Base-by-base conservation (phyloP, 2,888 invertebrate genomes). In the Glaucopsyche alexis region DNA sequence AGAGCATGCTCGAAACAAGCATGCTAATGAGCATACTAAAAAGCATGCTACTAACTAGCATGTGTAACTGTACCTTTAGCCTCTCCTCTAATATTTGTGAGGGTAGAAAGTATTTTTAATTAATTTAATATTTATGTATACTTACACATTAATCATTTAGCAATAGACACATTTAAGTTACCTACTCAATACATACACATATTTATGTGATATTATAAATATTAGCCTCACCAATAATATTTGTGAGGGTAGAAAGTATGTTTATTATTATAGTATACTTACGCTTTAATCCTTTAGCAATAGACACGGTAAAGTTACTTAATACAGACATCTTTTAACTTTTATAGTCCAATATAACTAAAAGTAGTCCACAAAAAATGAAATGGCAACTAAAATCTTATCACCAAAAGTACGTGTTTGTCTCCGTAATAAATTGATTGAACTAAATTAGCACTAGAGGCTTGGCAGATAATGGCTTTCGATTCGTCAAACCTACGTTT, bases 241-340 rank as follows among this genome's bases (percentile, higher is more conserved):
- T 60, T 19, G 42, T 16, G 16, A 67, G 19, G 66, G 67, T 9
- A 16, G 19, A 67, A 45, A 49, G n/a, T 50, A 11, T 40, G 47
- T 65, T 66, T 16, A 50, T 14, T n/a, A 71, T 67, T 65, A 29
- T 38, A 65, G 40, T 73, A 74, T 85, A 92, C 92, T 91, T 80
- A 92, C 92, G 87, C 71, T 86, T 81, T 72, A 91, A 80, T 75
- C 89, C 87, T 77, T 87, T 89, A 7, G 88, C 88, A 70, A 92
- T 84, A 7, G 87, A 86, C 75, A 91, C 91, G 42, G 87, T 87
- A 75, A 92, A 91, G 75, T 91, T 92, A 78, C 91, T 92, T 49
- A 92, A 77, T 79, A 90, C 86, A 76, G 91, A 91, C 91, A 91
- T 92, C 75, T 66, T 77, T 2, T 29, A 29, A 29, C 74, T n/a